Conservation (phyloP, 1,140 invertebrate genomes). For the Lethocerus indicus region DNA sequence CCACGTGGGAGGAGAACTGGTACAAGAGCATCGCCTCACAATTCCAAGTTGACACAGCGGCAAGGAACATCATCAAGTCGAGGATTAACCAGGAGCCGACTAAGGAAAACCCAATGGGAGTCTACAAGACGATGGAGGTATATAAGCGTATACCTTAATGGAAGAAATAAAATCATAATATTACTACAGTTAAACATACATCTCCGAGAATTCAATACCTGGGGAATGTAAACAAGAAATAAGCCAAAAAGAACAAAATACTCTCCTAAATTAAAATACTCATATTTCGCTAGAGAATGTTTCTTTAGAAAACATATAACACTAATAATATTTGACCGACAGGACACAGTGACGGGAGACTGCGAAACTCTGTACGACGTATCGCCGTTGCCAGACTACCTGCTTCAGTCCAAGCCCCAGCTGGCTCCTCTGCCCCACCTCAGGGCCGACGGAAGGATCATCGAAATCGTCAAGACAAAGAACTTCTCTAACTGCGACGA, state of each 20-base stretch:
- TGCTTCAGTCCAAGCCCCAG: constrained; percentile 15
- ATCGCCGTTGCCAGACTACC: constrained; percentile 15
- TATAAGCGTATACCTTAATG: too few relatives aligned
- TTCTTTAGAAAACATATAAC: too few relatives aligned
- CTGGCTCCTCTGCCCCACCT: constrained; percentile 20
- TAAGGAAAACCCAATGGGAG: constrained; percentile 26
- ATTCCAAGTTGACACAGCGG: constrained; percentile 40
- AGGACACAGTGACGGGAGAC: constrained; percentile 22
- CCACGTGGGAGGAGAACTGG: constrained; percentile 44
- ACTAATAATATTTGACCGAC: not conserved
- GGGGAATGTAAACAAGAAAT: constrained; percentile 11
- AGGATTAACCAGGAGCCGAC: constrained; percentile 30
- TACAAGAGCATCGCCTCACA: constrained; percentile 43
- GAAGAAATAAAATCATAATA: too few relatives aligned
- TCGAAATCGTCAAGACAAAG: constrained; percentile 44
- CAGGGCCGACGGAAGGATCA: constrained; percentile 28
- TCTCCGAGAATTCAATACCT: constrained; percentile 19
- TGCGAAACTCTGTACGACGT: constrained; percentile 23
- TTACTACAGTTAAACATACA: too few relatives aligned
- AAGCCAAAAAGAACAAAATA: not conserved
- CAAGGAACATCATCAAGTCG: constrained; percentile 25
- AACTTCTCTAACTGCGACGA: constrained; percentile 42
- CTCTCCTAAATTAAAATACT: too few relatives aligned
- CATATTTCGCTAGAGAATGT: too few relatives aligned
- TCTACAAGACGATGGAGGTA: constrained; percentile 43